Base-by-base conservation (phyloP, 1,140 invertebrate species). In the Nebria ingens region DNA sequence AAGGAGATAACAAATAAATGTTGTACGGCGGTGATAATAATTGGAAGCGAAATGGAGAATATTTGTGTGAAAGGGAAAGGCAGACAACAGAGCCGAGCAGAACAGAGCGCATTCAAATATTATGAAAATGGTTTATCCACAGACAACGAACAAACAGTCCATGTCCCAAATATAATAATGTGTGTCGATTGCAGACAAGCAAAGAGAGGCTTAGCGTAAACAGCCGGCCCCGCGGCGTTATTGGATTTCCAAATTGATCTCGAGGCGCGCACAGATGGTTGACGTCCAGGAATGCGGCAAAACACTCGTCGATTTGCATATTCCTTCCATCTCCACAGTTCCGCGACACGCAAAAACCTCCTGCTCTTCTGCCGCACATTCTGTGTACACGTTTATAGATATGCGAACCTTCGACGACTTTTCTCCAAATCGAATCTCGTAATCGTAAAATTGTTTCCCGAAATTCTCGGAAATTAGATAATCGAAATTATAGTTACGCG, bases 161-260 rank as follows among this genome's bases (percentile, higher is more conserved):
- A 45, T 45, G 40, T 17, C 9, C 15, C 40, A 45, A n/a, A 45
- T 45, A 45, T 45, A 45, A 45, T 45, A 45, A 45, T 45, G 40
- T 45, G 40, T 45, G 40, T 45, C 40, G 40, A 45, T 17, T 45
- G 40, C 40, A 45, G 6, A 17, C 40, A 34, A 34, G 25, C 6
- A 34, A 3, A 17, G 40, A 45, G 6, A 45, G 15, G 40, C 40
- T 45, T 17, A 6, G 40, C 40, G 40, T 45, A 45, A 45, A 45
- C 40, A 45, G 40, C 40, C 40, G 9, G 40, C 9, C 15, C 40
- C 6, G 9, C 4, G 40, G 40, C 40, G 40, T 45, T 45, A 45
- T 45, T 45, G 40, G 40, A 45, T 45, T 45, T 17, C 40, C 40
- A 45, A 45, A 45, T 45, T 45, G 40, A 45, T 45, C 40, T 45